Percentiles rank a stretch among this genome's conserved stretches.
These are phyloP conservation scores for Morpho deidamia DNA, from an alignment of 2,888 invertebrate genomes.

Conservation along the genomic window DNA sequence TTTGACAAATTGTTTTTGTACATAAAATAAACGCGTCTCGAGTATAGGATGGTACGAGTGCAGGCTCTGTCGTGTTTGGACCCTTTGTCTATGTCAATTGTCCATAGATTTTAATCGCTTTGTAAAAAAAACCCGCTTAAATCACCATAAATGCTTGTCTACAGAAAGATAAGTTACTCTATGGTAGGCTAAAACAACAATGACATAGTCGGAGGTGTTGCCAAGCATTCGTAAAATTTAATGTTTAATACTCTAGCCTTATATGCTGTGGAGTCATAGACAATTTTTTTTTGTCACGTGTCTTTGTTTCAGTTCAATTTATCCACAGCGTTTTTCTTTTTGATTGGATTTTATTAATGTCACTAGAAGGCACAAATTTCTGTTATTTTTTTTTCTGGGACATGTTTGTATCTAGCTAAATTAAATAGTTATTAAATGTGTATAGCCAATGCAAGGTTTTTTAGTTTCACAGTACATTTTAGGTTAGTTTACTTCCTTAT, in stretches of 20 bases:
- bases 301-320: slow-evolving; percentile 2
- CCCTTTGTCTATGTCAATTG: slow-evolving; percentile 45
- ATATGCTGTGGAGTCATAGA: slow-evolving; percentile 27
- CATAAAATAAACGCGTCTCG: slow-evolving; percentile 44
- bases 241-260: slow-evolving; percentile 27
- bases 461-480: slow-evolving; percentile 43
- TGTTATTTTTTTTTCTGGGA: slow-evolving; percentile 20
- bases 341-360: not conserved
- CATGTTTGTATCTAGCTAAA: slow-evolving; percentile 16
- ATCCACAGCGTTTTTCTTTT: slow-evolving; percentile 7
- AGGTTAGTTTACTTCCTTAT: slow-evolving; percentile 43
- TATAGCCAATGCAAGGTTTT: slow-evolving; percentile 41
- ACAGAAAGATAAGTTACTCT: slow-evolving; percentile 28
- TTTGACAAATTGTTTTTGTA: slow-evolving; percentile 52
- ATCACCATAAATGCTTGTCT: slow-evolving; percentile 32
- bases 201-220: slow-evolving; percentile 30
- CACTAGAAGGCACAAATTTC: slow-evolving; percentile 39
- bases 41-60: slow-evolving; percentile 39
- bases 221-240: slow-evolving; percentile 13
- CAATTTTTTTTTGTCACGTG: slow-evolving; percentile 12
- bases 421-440: slow-evolving; percentile 29
- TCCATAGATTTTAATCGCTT: slow-evolving; percentile 38
- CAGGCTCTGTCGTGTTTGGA: slow-evolving; percentile 30
- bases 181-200: slow-evolving; percentile 35
- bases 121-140: slow-evolving; percentile 40